Percentiles rank a stretch among this genome's conserved stretches.
Evolutionary conservation across 2,888 invertebrate genomes (phyloP).

Genomic region (Nephrotoma guestfalica): DNA sequence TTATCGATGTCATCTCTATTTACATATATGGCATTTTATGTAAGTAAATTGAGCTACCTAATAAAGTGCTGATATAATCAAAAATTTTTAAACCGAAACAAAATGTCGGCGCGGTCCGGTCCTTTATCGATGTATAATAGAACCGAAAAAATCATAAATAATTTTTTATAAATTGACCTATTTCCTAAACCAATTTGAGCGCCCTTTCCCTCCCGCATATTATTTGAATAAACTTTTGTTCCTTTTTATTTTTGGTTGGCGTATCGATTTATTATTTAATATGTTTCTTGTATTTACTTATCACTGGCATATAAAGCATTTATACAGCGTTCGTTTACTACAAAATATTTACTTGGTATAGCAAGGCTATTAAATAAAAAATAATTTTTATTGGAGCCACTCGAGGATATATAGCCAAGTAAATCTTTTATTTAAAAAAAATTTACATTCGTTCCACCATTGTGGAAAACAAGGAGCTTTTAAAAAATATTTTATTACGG

Average conservation of each 20-base stretch:
- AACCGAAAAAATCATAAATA: background rate
- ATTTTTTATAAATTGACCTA: background rate
- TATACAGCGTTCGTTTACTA: background rate
- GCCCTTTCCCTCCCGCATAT: background rate
- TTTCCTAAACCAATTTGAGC: background rate
- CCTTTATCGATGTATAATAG: background rate
- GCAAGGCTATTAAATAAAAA: background rate
- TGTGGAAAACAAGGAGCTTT: background rate
- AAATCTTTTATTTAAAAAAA: background rate
- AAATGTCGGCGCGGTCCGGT: background rate
- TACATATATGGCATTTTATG: background rate
- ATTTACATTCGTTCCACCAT: background rate
- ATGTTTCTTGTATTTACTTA: background rate
- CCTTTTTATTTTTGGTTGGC: background rate
- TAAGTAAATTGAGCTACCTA: background rate
- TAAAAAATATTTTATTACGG: background rate
- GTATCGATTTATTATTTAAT: background rate
- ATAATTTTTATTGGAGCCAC: background rate
- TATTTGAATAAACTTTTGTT: background rate
- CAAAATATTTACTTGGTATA: background rate
- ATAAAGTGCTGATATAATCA: background rate
- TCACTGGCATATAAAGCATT: background rate
- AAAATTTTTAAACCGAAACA: background rate
- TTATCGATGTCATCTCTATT: background rate
- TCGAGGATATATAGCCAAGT: background rate